Conservation (phyloP, 1,140 invertebrate species). For the Metaphire vulgaris region DNA sequence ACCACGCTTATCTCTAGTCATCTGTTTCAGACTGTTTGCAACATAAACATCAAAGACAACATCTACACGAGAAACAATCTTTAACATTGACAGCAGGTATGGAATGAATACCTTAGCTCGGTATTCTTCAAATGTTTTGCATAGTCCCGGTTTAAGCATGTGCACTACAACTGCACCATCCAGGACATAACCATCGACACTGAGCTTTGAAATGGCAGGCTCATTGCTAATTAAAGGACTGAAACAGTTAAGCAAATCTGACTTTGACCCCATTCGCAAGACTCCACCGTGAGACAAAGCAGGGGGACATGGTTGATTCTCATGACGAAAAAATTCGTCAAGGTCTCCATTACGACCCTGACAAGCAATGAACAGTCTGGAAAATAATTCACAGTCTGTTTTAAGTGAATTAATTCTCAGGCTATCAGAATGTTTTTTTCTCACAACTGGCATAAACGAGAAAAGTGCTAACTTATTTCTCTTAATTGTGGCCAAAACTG, state of each 20-base stretch:
- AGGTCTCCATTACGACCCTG: constrained; percentile 33
- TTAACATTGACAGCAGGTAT: background rate
- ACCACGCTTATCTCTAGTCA: background rate
- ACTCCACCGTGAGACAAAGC: constrained; percentile 30
- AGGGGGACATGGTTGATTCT: constrained; percentile 34
- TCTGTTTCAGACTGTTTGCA: background rate
- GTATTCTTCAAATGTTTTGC: background rate
- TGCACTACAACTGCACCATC: background rate
- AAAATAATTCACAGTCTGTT: constrained; percentile 29
- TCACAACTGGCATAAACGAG: background rate
- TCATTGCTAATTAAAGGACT: background rate
- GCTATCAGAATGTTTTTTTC: background rate
- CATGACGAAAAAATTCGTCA: constrained; percentile 34
- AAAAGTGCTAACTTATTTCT: background rate
- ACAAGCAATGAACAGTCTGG: constrained; percentile 30
- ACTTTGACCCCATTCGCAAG: constrained; percentile 28
- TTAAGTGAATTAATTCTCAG: constrained; percentile 11
- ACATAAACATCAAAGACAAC: constrained; percentile 27
- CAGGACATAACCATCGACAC: background rate
- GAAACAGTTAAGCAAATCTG: constrained; percentile 23
- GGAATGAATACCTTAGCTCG: background rate
- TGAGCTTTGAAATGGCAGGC: background rate
- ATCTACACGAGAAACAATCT: constrained; percentile 18
- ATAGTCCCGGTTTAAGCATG: background rate
- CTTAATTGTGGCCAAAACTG: background rate